Evolutionary conservation across 2,113 vertebrate genomes (phyloP).

Genomic region (Podilymbus podiceps): DNA sequence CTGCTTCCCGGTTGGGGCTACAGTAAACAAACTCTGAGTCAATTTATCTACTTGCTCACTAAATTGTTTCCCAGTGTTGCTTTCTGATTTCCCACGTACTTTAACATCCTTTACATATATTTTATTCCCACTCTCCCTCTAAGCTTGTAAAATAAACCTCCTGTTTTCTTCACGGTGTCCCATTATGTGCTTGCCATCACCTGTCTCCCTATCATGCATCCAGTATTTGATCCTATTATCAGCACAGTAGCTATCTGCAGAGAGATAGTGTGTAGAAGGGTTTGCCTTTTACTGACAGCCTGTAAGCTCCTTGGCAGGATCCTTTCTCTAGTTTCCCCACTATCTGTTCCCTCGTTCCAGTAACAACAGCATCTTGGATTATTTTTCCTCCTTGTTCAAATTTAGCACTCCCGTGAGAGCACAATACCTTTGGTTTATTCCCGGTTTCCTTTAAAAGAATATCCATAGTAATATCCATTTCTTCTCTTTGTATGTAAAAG

Average conservation of each 20-base stretch:
- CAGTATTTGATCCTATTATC: neutral
- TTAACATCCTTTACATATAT: neutral
- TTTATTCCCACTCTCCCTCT: neutral
- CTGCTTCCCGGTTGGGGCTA: neutral
- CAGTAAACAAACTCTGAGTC: neutral
- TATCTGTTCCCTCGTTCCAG: neutral
- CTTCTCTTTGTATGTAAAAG: neutral
- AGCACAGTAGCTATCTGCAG: neutral
- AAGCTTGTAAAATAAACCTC: neutral
- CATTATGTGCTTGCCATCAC: neutral
- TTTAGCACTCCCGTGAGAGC: neutral
- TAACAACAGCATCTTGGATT: neutral
- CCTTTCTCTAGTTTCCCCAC: neutral
- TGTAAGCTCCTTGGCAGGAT: neutral
- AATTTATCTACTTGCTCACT: neutral
- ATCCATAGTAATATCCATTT: neutral
- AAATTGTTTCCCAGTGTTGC: neutral
- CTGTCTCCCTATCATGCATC: neutral
- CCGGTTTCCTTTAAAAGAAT: neutral
- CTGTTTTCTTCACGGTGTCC: neutral
- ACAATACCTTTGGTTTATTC: neutral
- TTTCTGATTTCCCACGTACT: neutral
- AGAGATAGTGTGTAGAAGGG: neutral
- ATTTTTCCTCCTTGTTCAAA: neutral
- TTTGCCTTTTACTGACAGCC: neutral